A percentile compares a stretch with the other conserved stretches of the same genome.
phyloP scores from a whole-genome alignment of 35 echinoderm and acorn worm genomes.

The Heliocidaris tuberculata region DNA sequence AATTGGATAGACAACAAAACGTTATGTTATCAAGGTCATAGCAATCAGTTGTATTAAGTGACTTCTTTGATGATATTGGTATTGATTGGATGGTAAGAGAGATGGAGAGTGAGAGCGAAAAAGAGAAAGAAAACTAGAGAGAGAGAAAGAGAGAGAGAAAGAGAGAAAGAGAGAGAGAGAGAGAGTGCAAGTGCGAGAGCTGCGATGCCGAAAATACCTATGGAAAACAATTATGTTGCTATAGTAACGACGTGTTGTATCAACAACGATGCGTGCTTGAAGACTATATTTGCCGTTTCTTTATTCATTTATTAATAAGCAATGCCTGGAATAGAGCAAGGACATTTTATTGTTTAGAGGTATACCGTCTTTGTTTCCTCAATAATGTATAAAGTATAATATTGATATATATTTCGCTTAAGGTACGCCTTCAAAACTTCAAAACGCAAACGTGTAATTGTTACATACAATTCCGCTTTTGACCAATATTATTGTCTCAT shows the following conservation, averaged over 20 bases:
- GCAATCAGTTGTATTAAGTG: background rate
- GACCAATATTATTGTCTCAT: too few relatives aligned
- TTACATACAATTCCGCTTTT: too few relatives aligned
- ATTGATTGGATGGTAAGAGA: background rate
- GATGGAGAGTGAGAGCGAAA: background rate
- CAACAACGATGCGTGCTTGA: background rate
- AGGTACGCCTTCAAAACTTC: too few relatives aligned
- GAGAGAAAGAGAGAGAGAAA: background rate
- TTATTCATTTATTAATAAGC: background rate
- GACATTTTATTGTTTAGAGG: too few relatives aligned
- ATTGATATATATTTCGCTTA: too few relatives aligned
- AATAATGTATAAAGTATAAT: too few relatives aligned
- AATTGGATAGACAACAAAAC: background rate
- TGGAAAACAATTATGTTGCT: background rate
- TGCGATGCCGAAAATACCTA: background rate
- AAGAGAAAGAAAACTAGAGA: background rate
- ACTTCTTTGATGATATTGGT: background rate
- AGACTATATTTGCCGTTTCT: background rate
- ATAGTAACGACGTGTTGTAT: background rate
- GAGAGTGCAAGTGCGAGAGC: background rate
- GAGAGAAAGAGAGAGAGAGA: background rate
- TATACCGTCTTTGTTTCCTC: too few relatives aligned
- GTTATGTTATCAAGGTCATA: background rate
- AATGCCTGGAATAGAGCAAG: too few relatives aligned
- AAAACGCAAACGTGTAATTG: too few relatives aligned